phyloP scores from a whole-genome alignment of 2,888 invertebrate genomes.

The Erynnis tages region DNA sequence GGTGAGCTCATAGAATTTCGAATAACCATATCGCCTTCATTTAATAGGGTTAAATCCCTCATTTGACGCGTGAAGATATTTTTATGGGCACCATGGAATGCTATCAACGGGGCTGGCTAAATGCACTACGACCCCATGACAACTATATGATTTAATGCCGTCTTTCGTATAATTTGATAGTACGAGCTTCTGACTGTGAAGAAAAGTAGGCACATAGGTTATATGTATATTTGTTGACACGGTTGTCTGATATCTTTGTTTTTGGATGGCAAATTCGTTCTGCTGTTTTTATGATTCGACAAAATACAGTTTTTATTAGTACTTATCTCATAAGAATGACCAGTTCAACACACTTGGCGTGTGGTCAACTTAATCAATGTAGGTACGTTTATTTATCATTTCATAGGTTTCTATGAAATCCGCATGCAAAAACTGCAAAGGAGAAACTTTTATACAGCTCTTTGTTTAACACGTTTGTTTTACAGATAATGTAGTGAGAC shows the following conservation, averaged over 20 bases:
- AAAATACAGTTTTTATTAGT: too few relatives aligned
- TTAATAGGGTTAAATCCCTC: constrained; percentile 58
- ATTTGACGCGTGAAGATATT: constrained; percentile 63
- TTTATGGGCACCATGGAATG: constrained; percentile 65
- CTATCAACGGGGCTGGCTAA: constrained; percentile 40
- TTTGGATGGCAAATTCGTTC: too few relatives aligned
- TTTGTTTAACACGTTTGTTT: background rate
- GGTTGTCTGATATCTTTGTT: background rate
- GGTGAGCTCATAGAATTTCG: constrained; percentile 14
- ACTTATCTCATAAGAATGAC: too few relatives aligned
- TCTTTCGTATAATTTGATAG: constrained; percentile 19
- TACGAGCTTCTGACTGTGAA: too few relatives aligned
- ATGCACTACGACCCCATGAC: constrained; percentile 49
- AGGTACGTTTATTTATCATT: too few relatives aligned
- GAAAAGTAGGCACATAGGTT: too few relatives aligned
- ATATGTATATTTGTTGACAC: too few relatives aligned
- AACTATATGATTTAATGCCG: constrained; percentile 63
- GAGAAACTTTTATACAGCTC: too few relatives aligned
- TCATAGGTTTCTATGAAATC: too few relatives aligned
- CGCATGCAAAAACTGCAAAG: background rate
- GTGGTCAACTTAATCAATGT: too few relatives aligned
- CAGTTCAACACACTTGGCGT: too few relatives aligned
- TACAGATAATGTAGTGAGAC: constrained; percentile 41
- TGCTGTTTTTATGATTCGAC: too few relatives aligned
- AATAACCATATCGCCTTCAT: constrained; percentile 29